A percentile compares a stretch with the other conserved stretches of the same genome.
phyloP scores from a whole-genome alignment of 2,888 invertebrate genomes.

The Epistrophe eligans region DNA sequence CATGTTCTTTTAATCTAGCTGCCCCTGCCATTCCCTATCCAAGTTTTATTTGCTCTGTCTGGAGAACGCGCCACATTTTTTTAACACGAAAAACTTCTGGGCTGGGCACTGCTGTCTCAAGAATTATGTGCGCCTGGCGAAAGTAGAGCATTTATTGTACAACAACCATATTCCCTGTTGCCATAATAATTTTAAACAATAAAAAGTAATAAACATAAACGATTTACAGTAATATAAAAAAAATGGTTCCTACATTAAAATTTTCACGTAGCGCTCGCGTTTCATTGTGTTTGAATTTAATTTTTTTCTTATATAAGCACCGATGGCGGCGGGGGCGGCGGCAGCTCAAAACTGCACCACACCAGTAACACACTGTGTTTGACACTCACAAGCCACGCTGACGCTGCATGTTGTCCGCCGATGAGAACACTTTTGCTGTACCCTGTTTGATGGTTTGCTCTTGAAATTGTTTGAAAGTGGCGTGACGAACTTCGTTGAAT shows the following conservation, averaged over 20 bases:
- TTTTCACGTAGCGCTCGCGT: background rate
- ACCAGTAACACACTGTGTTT: too few relatives aligned
- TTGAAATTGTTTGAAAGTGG: conserved; percentile 44
- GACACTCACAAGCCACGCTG: too few relatives aligned
- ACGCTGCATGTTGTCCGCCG: too few relatives aligned
- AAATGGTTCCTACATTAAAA: background rate
- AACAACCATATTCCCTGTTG: conserved; percentile 79
- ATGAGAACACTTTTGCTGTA: background rate
- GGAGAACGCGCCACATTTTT: conserved; percentile 47
- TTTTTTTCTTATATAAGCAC: background rate
- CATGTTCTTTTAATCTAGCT: conserved; percentile 59
- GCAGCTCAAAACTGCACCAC: background rate
- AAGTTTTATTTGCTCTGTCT: conserved; percentile 62
- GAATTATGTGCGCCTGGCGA: conserved; percentile 83
- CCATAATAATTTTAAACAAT: conserved; percentile 68
- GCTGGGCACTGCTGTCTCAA: conserved; percentile 68
- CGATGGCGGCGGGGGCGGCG: background rate
- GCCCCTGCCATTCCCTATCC: conserved; percentile 42
- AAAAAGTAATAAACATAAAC: conserved; percentile 36
- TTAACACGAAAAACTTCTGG: conserved; percentile 32
- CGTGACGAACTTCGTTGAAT: conserved; percentile 72
- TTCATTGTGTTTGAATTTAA: background rate
- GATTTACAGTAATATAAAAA: conserved; percentile 43
- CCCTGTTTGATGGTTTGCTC: conserved; percentile 14
- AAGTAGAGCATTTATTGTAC: conserved; percentile 84